A percentile compares a stretch with the other conserved stretches of the same genome.
phyloP scores from a whole-genome alignment of 1,140 invertebrate genomes.

The Diabrotica virgifera region DNA sequence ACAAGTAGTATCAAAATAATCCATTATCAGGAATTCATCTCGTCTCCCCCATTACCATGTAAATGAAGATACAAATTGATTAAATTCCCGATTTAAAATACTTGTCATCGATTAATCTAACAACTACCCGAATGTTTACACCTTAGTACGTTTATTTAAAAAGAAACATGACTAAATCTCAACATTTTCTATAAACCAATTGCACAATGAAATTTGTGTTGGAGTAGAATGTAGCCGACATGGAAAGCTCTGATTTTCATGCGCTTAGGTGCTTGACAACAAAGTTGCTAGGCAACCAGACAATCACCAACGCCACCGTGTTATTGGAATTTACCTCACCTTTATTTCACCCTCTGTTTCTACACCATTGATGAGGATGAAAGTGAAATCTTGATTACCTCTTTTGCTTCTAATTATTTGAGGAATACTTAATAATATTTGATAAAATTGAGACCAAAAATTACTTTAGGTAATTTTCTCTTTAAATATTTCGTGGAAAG shows the following conservation, averaged over 20 bases:
- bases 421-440: too few relatives aligned
- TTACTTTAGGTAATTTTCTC: too few relatives aligned
- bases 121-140: not conserved
- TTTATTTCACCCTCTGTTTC: slow-evolving; percentile 15
- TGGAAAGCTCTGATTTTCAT: slow-evolving; percentile 27
- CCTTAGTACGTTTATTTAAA: not conserved
- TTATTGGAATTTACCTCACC: slow-evolving; percentile 4
- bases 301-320: slow-evolving; percentile 34
- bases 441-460: too few relatives aligned
- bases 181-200: slow-evolving; percentile 3
- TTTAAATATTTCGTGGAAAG: too few relatives aligned
- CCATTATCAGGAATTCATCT: slow-evolving; percentile 8
- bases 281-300: slow-evolving; percentile 41
- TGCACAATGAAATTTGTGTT: slow-evolving; percentile 25
- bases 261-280: slow-evolving; percentile 40
- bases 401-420: too few relatives aligned
- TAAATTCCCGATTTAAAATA: not conserved
- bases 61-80: not conserved
- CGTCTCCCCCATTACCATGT: not conserved
- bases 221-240: slow-evolving; percentile 12
- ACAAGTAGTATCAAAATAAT: slow-evolving; percentile 14
- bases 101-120: not conserved
- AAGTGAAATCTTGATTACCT: slow-evolving; percentile 17
- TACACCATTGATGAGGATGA: slow-evolving; percentile 10
- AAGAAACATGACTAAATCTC: not conserved